These are phyloP conservation scores for Amazona ochrocephala DNA, from an alignment of 2,797 vertebrate genomes.

Conservation along the genomic window DNA sequence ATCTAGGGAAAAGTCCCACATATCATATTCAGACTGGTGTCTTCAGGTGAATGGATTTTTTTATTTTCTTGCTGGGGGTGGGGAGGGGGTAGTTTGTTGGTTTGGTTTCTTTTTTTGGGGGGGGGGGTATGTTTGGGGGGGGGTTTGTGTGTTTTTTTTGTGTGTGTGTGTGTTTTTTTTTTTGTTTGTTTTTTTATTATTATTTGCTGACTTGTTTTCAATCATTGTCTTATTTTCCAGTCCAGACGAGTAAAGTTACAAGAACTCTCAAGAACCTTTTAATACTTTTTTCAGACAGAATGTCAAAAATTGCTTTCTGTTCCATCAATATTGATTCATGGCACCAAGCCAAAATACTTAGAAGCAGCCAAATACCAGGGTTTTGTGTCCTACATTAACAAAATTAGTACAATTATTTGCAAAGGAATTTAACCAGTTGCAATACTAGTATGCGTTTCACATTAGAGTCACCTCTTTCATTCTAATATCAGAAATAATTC, in stretches of 20 bases:
- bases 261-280: not conserved
- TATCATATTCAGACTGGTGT: not conserved
- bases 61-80: not conserved
- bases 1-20: not conserved
- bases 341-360: not conserved
- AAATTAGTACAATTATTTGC: not conserved
- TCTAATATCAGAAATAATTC: conserved; percentile 22
- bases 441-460: not conserved
- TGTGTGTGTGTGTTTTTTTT: no score
- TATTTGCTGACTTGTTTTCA: not conserved
- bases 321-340: not conserved
- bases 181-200: not conserved
- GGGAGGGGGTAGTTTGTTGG: no score
- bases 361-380: not conserved
- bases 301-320: not conserved
- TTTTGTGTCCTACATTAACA: not conserved
- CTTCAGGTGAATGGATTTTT: not conserved
- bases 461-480: not conserved
- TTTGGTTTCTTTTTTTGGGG: no score
- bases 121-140: no score
- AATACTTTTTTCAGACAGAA: not conserved
- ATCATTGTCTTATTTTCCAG: not conserved
- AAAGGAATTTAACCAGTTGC: not conserved
- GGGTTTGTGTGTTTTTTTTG: no score
- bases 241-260: not conserved